A percentile compares a stretch with the other conserved stretches of the same genome.
Conservation (phyloP, 1,140 invertebrate genomes). For the Drosophila melanogaster region Release_6_plus_ISO1_MT NT_033779.5:17749501-17750000, state of each 20-base stretch:
- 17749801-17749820: constrained; percentile 76
- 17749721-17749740: constrained; percentile 58
- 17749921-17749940: constrained; percentile 56
- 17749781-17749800: constrained; percentile 24
- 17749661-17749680: constrained; percentile 35
- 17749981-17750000: constrained; percentile 1
- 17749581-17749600: constrained; percentile 55
- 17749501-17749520: constrained; percentile 31
- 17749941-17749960: constrained; percentile 48
- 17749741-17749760: constrained; percentile 69
- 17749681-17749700: constrained; percentile 48
- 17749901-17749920: constrained; percentile 79
- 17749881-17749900: constrained; percentile 80
- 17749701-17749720: constrained; percentile 73
- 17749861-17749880: constrained; percentile 47
- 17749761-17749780: constrained; percentile 9
- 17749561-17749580: constrained; percentile 55
- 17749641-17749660: not conserved
- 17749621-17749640: constrained; percentile 30
- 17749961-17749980: constrained; percentile 37
- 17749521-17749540: constrained; percentile 28
- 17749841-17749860: constrained; percentile 65
- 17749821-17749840: constrained; percentile 51
- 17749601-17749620: constrained; percentile 38
- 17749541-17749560: constrained; percentile 45